phyloP scores from a whole-genome alignment of 2,797 vertebrate species.

The Hafferia zeledoni region DNA sequence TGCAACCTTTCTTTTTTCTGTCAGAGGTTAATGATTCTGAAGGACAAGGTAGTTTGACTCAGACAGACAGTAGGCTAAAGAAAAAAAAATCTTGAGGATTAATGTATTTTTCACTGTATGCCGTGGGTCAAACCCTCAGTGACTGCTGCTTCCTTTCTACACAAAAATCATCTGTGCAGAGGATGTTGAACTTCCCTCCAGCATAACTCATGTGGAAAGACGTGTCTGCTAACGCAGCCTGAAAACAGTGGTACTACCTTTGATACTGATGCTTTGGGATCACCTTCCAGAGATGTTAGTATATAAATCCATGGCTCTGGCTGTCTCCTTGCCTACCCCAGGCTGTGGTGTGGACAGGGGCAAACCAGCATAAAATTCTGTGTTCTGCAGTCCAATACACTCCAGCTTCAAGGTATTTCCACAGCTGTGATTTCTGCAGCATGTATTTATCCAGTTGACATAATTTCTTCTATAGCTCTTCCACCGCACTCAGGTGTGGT shows the following conservation, averaged over 20 bases:
- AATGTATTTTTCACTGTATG: fast-evolving
- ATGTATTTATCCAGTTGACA: background rate
- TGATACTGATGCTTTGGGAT: background rate
- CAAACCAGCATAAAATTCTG: background rate
- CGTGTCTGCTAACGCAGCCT: background rate
- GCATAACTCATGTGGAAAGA: background rate
- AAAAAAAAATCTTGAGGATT: background rate
- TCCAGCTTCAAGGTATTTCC: background rate
- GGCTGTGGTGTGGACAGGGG: background rate
- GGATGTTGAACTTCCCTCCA: background rate
- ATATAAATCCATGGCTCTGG: fast-evolving
- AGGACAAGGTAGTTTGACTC: background rate
- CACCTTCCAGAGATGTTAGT: background rate
- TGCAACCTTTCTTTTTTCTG: background rate
- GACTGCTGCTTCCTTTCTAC: background rate
- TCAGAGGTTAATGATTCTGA: background rate
- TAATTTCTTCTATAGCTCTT: background rate
- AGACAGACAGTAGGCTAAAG: background rate
- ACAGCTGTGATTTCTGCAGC: background rate
- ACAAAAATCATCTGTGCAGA: background rate
- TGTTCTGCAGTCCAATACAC: background rate
- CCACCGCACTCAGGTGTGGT: background rate
- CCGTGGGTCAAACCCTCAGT: background rate
- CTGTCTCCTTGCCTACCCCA: background rate
- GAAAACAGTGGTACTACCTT: background rate